phyloP scores from a whole-genome alignment of 1,140 invertebrate species.

The Papilio polytes region DNA sequence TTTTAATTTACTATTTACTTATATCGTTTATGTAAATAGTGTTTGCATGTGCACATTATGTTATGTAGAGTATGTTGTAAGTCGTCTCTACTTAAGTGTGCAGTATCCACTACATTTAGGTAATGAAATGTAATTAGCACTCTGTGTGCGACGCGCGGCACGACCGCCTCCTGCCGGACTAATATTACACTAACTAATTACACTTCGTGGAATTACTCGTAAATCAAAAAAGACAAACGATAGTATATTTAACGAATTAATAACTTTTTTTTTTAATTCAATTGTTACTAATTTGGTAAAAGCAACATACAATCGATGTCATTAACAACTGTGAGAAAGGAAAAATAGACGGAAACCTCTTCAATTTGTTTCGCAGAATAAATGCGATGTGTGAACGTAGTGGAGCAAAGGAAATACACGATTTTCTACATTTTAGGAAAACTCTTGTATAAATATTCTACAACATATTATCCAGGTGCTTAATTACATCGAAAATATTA shows the following conservation, averaged over 20 bases:
- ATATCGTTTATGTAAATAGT: not conserved
- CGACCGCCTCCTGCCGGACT: not conserved
- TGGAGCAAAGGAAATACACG: not conserved
- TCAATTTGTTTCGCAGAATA: constrained; percentile 17
- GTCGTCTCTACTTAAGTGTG: too few relatives aligned
- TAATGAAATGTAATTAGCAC: constrained; percentile 21
- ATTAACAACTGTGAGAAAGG: not conserved
- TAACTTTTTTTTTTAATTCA: not conserved
- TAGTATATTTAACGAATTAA: not conserved
- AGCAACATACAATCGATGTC: not conserved
- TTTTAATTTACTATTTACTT: not conserved
- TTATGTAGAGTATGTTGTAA: not conserved
- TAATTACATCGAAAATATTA: too few relatives aligned
- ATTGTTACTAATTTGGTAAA: not conserved
- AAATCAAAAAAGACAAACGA: constrained; percentile 1
- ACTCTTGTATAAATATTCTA: not conserved
- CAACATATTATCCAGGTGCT: too few relatives aligned
- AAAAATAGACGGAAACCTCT: constrained; percentile 8
- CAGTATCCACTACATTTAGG: constrained; percentile 16
- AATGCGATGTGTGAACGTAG: constrained; percentile 7
- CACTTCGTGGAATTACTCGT: constrained; percentile 3
- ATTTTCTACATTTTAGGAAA: not conserved
- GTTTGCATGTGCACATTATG: not conserved
- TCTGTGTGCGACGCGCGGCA: constrained; percentile 12
- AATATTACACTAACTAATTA: constrained; percentile 1